Evolutionary conservation across 2,113 vertebrate genomes (phyloP), one percentile per base, ranked within the genome.

Genomic region (Cynoglossus semilaevis): DNA sequence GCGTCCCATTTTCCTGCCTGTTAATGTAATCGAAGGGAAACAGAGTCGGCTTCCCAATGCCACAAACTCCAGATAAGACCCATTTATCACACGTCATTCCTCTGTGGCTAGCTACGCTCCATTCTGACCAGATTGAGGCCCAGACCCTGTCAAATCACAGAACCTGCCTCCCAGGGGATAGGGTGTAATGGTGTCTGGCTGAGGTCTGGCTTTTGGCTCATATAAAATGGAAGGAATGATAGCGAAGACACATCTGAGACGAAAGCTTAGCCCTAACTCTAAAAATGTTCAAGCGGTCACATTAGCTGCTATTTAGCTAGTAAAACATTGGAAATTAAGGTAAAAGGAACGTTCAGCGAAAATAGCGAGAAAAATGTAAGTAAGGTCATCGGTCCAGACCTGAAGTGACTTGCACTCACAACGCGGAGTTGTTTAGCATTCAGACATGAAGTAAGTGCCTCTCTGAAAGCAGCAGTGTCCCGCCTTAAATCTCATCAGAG

Each of bases 11-110:
- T 93, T 93, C 87, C 88, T 92, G 70, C 84, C 85, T 87, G 37
- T 9, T 84, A 68, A 84, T 88, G 72, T 86, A 91, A 89, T 85
- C 72, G 50, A 52, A 88, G 86, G 85, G 90, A 91, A 93, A 89
- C 77, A 77, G 72, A 82, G 78, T 59, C 56, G 66, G 74, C 87
- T 89, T 88, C 82, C 74, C 76, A 87, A 82, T 69, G 64, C 84
- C 80, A 68, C 70, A 67, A 81, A 76, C 80, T 79, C 65, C 81
- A 90, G 88, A 88, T 90, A 92, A 90, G 81, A 77, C 59, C 81
- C 79, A 82, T 90, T 91, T 92, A 91, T 91, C 90, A 89, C 80
- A 80, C 74, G 79, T 67, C 67, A 50, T 72, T 86, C 73, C 80
- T 85, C 68, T 70, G 51, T 16, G 64, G 57, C 60, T 79, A 47